phyloP scores from a whole-genome alignment of 92 coral and sea anemone genomes.

The Porites lobata region DNA sequence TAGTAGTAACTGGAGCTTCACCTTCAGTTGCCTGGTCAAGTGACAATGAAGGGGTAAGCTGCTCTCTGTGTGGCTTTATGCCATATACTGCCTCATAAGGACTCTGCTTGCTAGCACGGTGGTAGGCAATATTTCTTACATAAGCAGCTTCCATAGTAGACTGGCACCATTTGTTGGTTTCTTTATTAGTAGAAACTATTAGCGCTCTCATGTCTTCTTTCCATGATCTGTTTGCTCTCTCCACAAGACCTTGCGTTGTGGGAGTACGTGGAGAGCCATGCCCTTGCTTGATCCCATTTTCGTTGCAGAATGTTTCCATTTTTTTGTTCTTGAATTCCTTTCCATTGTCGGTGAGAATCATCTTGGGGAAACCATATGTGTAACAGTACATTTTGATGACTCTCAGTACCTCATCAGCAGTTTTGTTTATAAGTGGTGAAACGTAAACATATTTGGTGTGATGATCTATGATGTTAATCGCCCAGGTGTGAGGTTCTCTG shows the following conservation, averaged over 20 bases:
- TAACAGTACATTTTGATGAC: neutral
- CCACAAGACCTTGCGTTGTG: slow-evolving; percentile 73
- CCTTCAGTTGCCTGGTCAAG: no score
- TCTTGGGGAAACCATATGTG: slow-evolving; percentile 41
- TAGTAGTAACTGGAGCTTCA: no score
- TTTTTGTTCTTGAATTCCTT: slow-evolving; percentile 58
- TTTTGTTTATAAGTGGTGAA: no score
- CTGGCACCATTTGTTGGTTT: no score
- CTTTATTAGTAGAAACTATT: no score
- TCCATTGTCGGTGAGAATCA: slow-evolving; percentile 57
- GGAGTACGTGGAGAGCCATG: slow-evolving; percentile 77
- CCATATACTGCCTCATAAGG: no score
- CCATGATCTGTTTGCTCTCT: slow-evolving; percentile 54
- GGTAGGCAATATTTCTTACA: no score
- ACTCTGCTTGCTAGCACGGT: no score
- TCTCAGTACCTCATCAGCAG: no score
- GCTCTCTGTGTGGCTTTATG: no score
- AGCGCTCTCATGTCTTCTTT: slow-evolving; percentile 35
- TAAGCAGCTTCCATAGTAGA: no score
- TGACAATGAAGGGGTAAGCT: no score
- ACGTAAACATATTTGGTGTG: slow-evolving; percentile 29
- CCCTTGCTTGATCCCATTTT: slow-evolving; percentile 42
- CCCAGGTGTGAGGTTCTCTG: neutral
- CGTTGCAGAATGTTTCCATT: slow-evolving; percentile 51
- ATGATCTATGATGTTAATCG: slow-evolving; percentile 55